Conservation (phyloP, 2,113 vertebrate genomes). For the Ovibos moschatus region DNA sequence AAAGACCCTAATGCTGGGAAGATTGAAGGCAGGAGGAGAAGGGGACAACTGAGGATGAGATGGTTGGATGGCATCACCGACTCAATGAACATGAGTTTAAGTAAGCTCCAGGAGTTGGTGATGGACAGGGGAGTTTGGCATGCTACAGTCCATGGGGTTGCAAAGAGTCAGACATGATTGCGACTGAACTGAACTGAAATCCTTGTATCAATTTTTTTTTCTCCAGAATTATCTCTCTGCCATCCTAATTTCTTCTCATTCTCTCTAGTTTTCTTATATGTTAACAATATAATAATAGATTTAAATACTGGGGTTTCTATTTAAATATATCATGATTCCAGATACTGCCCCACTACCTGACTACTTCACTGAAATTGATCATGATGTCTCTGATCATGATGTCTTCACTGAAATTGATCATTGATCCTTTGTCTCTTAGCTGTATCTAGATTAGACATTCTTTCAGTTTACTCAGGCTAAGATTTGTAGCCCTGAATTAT, state of each 20-base stretch:
- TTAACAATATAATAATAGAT: background rate
- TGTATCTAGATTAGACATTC: background rate
- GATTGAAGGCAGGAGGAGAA: background rate
- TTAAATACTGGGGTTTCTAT: background rate
- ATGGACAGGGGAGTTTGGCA: background rate
- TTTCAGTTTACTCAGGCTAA: background rate
- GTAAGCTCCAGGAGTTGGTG: background rate
- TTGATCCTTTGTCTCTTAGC: background rate
- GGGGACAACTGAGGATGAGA: background rate
- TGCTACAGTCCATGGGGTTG: background rate
- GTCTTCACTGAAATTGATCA: background rate
- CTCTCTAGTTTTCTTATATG: background rate
- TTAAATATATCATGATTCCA: background rate
- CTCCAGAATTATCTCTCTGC: background rate
- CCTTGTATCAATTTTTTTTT: background rate
- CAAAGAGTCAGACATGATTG: background rate
- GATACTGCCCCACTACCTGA: accelerated
- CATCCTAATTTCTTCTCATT: background rate
- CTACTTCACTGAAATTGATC: background rate
- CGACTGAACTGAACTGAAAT: background rate
- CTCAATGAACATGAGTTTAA: background rate
- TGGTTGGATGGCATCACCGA: background rate
- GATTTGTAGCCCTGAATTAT: background rate
- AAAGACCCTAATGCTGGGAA: background rate
- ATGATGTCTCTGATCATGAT: background rate